Base-by-base conservation (phyloP, 2,113 vertebrate genomes). In the Lucifuga dentata region DNA sequence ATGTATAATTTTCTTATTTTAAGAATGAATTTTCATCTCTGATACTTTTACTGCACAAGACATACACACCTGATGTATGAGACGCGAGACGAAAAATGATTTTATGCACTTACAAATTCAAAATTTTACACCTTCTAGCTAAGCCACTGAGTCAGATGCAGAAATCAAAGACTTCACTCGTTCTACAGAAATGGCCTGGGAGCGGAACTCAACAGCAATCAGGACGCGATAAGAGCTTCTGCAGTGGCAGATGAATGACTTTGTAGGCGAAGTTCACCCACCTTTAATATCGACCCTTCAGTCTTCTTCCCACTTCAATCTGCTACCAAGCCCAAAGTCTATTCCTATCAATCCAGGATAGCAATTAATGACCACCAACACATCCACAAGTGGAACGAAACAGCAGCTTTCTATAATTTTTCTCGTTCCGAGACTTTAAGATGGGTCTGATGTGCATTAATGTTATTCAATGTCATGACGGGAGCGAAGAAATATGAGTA, bases 341-440 rank as follows among this genome's bases (percentile, higher is more conserved):
- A 46, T 73, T 69, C 38, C 41, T 32, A 50, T 55, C 36, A 21
- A 35, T 57, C 39, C 8, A 2, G 12, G 48, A 33, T 8, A 43
- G 44, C 11, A 43, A 32, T 20, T 52, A 74, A 66, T 62, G 55
- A 57, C 56, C 17, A 36, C 45, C 23, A 63, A 73, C 38, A 13
- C 36, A 57, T 20, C 20, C 35, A 53, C 50, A 49, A 32, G 26
- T 24, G 53, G 52, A 45, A 39, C 60, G 41, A 53, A 44, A 58
- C 1, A 5, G 21, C 48, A 33, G 20, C 48, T 23, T 16, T 26
- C 24, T 21, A 20, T 21, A 21, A 17, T 21, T 1, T n/a, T 29
- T 45, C 29, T 52, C 20, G 32, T 52, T 23, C 12, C 52, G 26
- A 46, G 12, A 26, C 21, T 21, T 20, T 38, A 8, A 43, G 10